These are phyloP conservation scores for Coptodon rendalli DNA, from an alignment of 2,113 vertebrate species.

Conservation along the genomic window DNA sequence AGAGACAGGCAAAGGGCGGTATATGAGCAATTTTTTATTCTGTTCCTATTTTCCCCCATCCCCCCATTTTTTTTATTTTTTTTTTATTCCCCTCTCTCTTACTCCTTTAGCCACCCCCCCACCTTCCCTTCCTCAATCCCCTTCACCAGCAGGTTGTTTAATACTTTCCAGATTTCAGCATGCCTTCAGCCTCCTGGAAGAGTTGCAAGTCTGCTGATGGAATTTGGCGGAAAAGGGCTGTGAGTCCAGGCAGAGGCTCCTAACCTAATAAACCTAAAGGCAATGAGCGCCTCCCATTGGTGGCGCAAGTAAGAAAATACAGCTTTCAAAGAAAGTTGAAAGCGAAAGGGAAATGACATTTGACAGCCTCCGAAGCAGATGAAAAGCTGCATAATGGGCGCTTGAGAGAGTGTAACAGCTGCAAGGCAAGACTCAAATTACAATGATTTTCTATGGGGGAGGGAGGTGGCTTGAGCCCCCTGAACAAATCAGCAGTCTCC, in stretches of 20 bases:
- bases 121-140: neutral
- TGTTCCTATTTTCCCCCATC: constrained; percentile 50
- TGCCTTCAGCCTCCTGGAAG: constrained; percentile 63
- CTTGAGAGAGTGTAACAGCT: constrained; percentile 50
- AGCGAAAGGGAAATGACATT: constrained; percentile 33
- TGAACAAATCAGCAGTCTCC: constrained; percentile 27
- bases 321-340: neutral
- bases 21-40: constrained; percentile 65
- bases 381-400: constrained; percentile 16
- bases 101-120: neutral
- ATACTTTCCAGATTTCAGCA: constrained; percentile 77
- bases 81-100: neutral
- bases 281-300: constrained; percentile 63
- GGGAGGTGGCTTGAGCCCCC: neutral
- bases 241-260: constrained; percentile 32
- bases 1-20: constrained; percentile 42
- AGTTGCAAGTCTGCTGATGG: constrained; percentile 64
- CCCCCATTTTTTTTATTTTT: constrained; percentile 23
- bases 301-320: neutral
- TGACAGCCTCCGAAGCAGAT: constrained; percentile 35
- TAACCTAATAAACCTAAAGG: constrained; percentile 21
- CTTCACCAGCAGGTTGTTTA: constrained; percentile 75
- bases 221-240: constrained; percentile 66
- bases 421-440: constrained; percentile 42
- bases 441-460: neutral